A percentile compares a stretch with the other conserved stretches of the same genome.
Evolutionary conservation across 2,888 invertebrate species (phyloP).

Genomic region (Eledona agricola): DNA sequence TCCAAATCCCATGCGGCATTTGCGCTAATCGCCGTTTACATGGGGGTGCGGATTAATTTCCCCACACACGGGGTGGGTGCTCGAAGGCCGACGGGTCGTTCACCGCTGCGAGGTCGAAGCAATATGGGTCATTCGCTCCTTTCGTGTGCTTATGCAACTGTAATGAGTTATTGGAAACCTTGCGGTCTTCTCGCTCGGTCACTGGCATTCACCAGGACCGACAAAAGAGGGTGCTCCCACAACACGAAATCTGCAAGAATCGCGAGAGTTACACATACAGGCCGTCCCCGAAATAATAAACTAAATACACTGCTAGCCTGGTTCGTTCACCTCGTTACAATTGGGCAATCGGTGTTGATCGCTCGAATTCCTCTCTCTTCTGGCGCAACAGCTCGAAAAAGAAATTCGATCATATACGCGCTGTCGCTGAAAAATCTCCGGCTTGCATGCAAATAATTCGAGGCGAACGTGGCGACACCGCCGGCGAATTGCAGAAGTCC

Average conservation of each 20-base stretch:
- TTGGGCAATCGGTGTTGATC: conserved; percentile 6
- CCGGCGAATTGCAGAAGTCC: conserved; percentile 9
- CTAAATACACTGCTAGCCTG: too few relatives aligned
- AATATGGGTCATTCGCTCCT: conserved; percentile 43
- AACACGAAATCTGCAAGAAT: conserved; percentile 37
- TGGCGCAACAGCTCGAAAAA: conserved; percentile 8
- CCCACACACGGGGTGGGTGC: conserved; percentile 18
- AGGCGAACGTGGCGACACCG: conserved; percentile 16
- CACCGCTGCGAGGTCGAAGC: conserved; percentile 40
- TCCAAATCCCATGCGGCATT: too few relatives aligned
- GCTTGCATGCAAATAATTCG: conserved; percentile 27
- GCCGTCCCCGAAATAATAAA: too few relatives aligned
- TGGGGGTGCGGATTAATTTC: too few relatives aligned
- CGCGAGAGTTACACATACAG: conserved; percentile 52
- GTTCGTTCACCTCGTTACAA: conserved; percentile 15
- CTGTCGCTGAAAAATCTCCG: conserved; percentile 1
- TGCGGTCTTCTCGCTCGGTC: conserved; percentile 32
- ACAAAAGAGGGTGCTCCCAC: background rate
- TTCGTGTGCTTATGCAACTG: conserved; percentile 30
- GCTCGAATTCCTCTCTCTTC: conserved; percentile 19
- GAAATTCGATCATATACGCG: conserved; percentile 4
- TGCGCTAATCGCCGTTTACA: too few relatives aligned
- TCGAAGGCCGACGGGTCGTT: conserved; percentile 37
- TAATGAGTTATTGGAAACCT: conserved; percentile 36
- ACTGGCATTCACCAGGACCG: conserved; percentile 13